Conservation (phyloP, 2,113 vertebrate species). For the Neoarius graeffei region DNA sequence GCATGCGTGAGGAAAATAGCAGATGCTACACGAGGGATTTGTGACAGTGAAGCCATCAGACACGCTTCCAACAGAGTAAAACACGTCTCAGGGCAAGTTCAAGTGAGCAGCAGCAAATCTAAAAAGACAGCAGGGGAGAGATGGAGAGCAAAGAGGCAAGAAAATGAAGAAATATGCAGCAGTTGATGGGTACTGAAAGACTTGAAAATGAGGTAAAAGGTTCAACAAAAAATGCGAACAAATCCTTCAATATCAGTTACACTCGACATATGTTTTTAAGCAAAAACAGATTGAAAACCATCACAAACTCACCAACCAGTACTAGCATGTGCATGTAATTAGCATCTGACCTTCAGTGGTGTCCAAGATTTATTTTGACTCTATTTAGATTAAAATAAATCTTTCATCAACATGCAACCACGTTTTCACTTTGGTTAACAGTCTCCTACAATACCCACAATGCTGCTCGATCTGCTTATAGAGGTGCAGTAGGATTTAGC, state of each 20-base stretch:
- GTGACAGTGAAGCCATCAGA: slow-evolving; percentile 36
- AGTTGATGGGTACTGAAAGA: neutral
- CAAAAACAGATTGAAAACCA: neutral
- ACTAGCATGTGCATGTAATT: neutral
- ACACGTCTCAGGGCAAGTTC: slow-evolving; percentile 25
- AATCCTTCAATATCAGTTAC: neutral
- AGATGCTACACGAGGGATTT: slow-evolving; percentile 9
- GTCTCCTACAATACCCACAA: neutral
- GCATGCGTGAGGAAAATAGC: neutral
- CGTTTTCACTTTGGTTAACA: neutral
- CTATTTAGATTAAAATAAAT: neutral
- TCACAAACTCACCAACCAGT: neutral
- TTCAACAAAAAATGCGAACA: neutral
- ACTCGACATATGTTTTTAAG: neutral
- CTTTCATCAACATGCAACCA: neutral
- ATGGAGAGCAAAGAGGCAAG: neutral
- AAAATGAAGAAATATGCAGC: neutral
- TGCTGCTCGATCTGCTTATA: neutral
- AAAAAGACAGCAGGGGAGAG: neutral
- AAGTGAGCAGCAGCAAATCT: slow-evolving; percentile 9
- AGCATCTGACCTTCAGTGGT: neutral
- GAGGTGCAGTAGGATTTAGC: neutral
- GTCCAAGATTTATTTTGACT: neutral
- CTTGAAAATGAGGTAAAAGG: neutral
- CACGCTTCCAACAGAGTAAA: slow-evolving; percentile 12